Evolutionary conservation across 2,888 invertebrate species (phyloP), one percentile per base, ranked within the genome.

Genomic region (Operophtera brumata): DNA sequence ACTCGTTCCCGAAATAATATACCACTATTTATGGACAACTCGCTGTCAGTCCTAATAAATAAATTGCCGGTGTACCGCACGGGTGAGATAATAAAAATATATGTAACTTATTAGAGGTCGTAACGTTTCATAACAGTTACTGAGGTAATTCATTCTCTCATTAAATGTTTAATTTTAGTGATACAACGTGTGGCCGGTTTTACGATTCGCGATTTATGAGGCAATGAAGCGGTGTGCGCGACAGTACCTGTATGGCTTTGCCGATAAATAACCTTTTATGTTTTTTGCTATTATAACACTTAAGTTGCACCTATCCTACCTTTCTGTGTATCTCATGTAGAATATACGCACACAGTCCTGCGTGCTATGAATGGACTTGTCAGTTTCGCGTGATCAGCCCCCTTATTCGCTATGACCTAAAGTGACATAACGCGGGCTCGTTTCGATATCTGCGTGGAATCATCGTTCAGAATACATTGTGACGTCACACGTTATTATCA

Each of bases 141-240:
- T 66, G 72, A 65, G 66, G 75, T 79, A 79, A 82, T 79, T 84
- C 74, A 78, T 79, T 82, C 72, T 75, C 72, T 82, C 80, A 78
- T 84, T 82, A 80, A 78, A 77, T 77, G 73, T 78, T 82, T 83
- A 80, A 84, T 81, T 84, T 82, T 80, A 78, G 79, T 77, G 75
- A 77, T 75, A 70, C 67, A 65, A 62, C 70, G 68, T 64, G 70
- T 65, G 71, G 70, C 61, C 62, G 48, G 69, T 67, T 78, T 81
- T 78, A 80, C 65, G 77, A 71, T 69, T 68, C 50, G 62, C 68
- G 57, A 74, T 78, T 83, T 81, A 84, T 70, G 76, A 67, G 53
- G 66, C 68, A 65, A 75, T 80, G 75, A 78, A 81, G 73, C 79
- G 71, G 69, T 73, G 74, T 62, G 56, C 66, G 65, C 73, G 75